Conservation (phyloP, 64 coral and sea anemone genomes). For the Montipora efflorescens region DNA sequence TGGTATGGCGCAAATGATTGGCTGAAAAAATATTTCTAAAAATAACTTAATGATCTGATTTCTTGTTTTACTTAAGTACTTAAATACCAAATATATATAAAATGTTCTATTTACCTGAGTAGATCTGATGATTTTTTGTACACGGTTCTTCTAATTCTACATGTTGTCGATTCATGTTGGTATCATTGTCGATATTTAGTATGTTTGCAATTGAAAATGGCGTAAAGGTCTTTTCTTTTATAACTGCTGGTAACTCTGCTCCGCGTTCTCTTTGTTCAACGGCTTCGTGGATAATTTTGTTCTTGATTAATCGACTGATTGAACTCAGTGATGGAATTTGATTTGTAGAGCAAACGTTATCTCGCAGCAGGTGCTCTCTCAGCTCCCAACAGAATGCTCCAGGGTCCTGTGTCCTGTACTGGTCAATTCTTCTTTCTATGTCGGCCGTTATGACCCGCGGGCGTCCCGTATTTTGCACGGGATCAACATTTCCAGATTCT, state of each 20-base stretch:
- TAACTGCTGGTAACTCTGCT: background rate
- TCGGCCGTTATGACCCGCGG: constrained; percentile 59
- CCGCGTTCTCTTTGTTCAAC: background rate
- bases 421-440: constrained; percentile 70
- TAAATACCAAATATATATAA: background rate
- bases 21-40: too few relatives aligned
- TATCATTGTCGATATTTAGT: constrained; percentile 19
- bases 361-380: constrained; percentile 42
- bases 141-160: background rate
- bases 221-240: background rate
- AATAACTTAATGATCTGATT: too few relatives aligned
- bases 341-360: constrained; percentile 22
- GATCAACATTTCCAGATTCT: constrained; percentile 80
- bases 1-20: too few relatives aligned
- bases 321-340: constrained; percentile 49
- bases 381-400: constrained; percentile 72
- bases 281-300: constrained; percentile 53
- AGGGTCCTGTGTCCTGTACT: constrained; percentile 59
- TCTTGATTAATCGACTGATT: constrained; percentile 66
- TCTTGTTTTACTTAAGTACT: too few relatives aligned
- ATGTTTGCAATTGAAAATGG: constrained; percentile 36
- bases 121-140: background rate
- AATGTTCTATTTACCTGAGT: constrained; percentile 1
- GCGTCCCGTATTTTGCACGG: constrained; percentile 49
- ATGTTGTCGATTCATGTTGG: background rate